Conservation (phyloP, 2,797 vertebrate genomes). For the Myotis findleyi region DNA sequence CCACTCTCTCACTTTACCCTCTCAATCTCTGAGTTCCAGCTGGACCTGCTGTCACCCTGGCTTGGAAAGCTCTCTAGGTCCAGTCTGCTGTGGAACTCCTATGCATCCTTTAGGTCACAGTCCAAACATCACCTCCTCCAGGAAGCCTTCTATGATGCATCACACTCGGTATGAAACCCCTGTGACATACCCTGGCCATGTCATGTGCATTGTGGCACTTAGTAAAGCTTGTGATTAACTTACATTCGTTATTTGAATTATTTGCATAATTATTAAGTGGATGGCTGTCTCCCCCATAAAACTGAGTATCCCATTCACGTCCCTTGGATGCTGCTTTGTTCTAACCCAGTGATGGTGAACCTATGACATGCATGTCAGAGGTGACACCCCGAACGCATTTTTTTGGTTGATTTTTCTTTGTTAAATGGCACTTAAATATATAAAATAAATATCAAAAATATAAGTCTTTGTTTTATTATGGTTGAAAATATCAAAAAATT, state of each 20-base stretch:
- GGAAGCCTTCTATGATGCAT: neutral
- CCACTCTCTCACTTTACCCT: neutral
- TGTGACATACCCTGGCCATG: neutral
- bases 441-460: no score
- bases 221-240: neutral
- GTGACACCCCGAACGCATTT: no score
- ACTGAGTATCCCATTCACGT: neutral
- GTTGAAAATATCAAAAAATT: no score
- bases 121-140: neutral
- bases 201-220: neutral
- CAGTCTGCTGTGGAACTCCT: neutral
- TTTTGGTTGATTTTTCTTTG: no score
- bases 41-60: neutral
- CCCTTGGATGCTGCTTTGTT: neutral
- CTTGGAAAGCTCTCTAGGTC: neutral
- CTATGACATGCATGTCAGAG: no score
- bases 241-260: neutral
- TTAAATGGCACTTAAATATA: no score
- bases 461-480: no score
- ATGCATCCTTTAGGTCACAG: neutral
- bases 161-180: neutral
- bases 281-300: no score
- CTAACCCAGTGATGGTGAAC: neutral
- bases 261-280: neutral
- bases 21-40: neutral